phyloP scores from a whole-genome alignment of 2,888 invertebrate species.

The Embidobia sp. region DNA sequence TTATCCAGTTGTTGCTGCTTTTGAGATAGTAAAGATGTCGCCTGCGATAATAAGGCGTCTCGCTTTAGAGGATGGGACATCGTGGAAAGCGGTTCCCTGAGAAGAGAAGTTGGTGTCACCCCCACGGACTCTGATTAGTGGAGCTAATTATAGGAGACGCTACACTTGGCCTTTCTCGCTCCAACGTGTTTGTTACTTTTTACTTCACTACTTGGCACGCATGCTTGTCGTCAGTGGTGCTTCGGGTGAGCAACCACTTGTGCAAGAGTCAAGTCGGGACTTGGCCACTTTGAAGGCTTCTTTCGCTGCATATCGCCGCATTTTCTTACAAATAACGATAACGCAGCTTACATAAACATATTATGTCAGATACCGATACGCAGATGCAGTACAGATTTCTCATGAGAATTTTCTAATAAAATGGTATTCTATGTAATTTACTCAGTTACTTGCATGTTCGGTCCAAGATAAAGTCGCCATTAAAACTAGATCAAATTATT shows the following conservation, averaged over 20 bases:
- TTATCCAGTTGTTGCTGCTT: too few relatives aligned
- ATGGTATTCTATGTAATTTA: background rate
- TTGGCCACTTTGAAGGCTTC: background rate
- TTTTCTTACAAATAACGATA: conserved; percentile 5
- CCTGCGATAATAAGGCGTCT: conserved; percentile 61
- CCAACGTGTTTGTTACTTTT: conserved; percentile 69
- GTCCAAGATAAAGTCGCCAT: background rate
- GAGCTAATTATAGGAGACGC: conserved; percentile 73
- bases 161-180: conserved; percentile 67
- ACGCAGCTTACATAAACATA: conserved; percentile 2
- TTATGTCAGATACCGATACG: conserved; percentile 7
- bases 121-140: conserved; percentile 71
- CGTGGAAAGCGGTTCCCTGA: conserved; percentile 63
- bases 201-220: conserved; percentile 63
- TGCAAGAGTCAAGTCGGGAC: conserved; percentile 24
- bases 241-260: conserved; percentile 56
- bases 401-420: background rate
- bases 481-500: too few relatives aligned
- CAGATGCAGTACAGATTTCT: background rate
- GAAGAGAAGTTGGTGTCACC: conserved; percentile 52
- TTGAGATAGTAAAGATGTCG: conserved; percentile 65
- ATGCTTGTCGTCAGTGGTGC: conserved; percentile 57
- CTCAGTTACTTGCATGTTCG: too few relatives aligned
- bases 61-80: conserved; percentile 52
- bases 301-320: background rate